A percentile compares a stretch with the other conserved stretches of the same genome.
phyloP scores from a whole-genome alignment of 2,888 invertebrate genomes.

The Julus scandinavius region DNA sequence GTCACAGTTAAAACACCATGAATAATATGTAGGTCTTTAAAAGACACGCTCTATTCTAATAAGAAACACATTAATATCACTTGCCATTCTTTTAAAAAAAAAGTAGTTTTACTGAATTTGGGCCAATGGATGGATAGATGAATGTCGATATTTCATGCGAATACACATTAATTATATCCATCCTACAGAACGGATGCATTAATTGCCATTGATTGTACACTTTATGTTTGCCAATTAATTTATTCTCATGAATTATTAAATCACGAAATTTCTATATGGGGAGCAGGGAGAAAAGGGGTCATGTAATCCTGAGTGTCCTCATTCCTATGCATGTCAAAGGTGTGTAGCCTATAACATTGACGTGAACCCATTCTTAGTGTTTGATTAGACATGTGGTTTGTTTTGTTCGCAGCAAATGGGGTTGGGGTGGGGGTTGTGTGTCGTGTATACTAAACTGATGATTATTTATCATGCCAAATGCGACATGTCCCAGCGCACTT shows the following conservation, averaged over 20 bases:
- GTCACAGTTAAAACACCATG: too few relatives aligned
- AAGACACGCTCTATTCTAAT: neutral
- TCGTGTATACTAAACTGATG: slow-evolving; percentile 4
- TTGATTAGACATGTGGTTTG: slow-evolving; percentile 3
- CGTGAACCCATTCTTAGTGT: neutral
- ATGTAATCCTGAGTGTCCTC: neutral
- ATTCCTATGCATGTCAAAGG: neutral
- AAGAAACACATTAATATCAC: too few relatives aligned
- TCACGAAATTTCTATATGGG: neutral
- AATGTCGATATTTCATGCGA: neutral
- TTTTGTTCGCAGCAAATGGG: neutral
- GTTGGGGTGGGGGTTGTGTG: neutral
- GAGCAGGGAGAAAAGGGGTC: neutral
- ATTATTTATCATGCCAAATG: slow-evolving; percentile 10
- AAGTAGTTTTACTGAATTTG: neutral
- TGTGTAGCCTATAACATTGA: slow-evolving; percentile 1
- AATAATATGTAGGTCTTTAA: too few relatives aligned
- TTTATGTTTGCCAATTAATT: neutral
- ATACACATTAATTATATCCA: neutral
- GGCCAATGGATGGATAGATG: neutral
- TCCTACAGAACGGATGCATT: neutral
- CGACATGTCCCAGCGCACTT: slow-evolving; percentile 18
- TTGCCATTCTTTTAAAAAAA: neutral
- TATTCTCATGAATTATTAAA: slow-evolving; percentile 10
- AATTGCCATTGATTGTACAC: neutral